Evolutionary conservation across 2,113 vertebrate species (phyloP), one percentile per base, ranked within the genome.

Genomic region (Neogale vison): DNA sequence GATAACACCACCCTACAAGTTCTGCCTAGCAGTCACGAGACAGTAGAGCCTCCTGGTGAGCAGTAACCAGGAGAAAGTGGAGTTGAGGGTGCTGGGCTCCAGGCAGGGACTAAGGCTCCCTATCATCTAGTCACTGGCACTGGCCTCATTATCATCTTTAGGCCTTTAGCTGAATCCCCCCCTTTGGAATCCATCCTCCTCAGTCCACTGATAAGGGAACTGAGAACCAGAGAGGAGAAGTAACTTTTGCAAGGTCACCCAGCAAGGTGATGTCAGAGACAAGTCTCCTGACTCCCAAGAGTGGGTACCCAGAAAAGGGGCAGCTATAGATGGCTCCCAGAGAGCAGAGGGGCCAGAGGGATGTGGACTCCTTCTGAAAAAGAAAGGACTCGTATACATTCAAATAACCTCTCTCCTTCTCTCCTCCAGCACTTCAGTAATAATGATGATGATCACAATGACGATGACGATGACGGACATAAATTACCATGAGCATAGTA

Each of bases 201-300:
- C 63, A 15, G 69, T 72, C 93, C 47, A n/a, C 74, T 52, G 36
- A 34, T 24, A 74, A 87, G 29, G 67, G 77, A 82, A 57, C 31
- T 12, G 81, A 92, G 76, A 63, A 20, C 82, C 86, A 90, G 61
- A 89, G 29, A 79, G 69, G 52, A 26, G 45, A 59, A 80, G 50
- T n/a, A 52, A 92, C 39, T 94, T 81, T 88, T 42, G 59, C 59
- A 20, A 96, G 50, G 88, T 72, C 61, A 76, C 83, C 57, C 39
- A 80, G 77, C 47, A 85, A 69, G 17, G 2, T 57, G 71, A 57
- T 69, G 14, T 85, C 74, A 69, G 74, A 69, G 29, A 45, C 45
- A 88, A 52, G 65, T 59, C 29, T 90, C 61, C 61, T 45, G 65
- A 93, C 26, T 88, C 71, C 20, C 39, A 45, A 84, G 34, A 63